These are phyloP conservation scores for Oxyura jamaicensis DNA, from an alignment of 2,113 vertebrate genomes.

Conservation along the genomic window DNA sequence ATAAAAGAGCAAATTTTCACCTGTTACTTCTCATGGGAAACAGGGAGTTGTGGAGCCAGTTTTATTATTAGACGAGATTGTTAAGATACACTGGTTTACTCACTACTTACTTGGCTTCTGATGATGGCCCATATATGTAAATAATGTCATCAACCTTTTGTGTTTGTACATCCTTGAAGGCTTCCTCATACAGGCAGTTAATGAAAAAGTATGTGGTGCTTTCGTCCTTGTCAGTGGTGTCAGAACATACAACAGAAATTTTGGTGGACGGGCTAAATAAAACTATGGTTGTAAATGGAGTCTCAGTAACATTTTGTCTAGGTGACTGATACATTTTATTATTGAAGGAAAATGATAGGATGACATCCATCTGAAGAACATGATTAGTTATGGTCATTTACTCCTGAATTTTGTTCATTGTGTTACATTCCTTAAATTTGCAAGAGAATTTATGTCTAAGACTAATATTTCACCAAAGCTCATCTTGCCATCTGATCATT, in stretches of 20 bases:
- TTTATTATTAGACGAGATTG: neutral
- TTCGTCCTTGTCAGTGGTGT: slow-evolving; percentile 68
- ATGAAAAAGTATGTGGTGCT: slow-evolving; percentile 57
- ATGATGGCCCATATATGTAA: slow-evolving; percentile 46
- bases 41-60: neutral
- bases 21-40: neutral
- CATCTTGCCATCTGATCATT: slow-evolving; percentile 18
- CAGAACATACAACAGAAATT: slow-evolving; percentile 37
- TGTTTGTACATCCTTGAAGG: slow-evolving; percentile 72
- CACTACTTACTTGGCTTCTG: slow-evolving; percentile 39
- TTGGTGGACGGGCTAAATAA: slow-evolving; percentile 26
- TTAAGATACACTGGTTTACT: slow-evolving; percentile 19
- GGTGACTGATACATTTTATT: slow-evolving; percentile 20
- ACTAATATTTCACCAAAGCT: slow-evolving; percentile 17
- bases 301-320: slow-evolving; percentile 27
- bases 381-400: slow-evolving; percentile 62
- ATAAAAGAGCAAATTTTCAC: slow-evolving; percentile 15
- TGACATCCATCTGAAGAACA: slow-evolving; percentile 54
- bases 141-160: slow-evolving; percentile 54
- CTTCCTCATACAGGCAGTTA: slow-evolving; percentile 41
- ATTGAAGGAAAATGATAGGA: slow-evolving; percentile 41
- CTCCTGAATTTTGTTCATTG: slow-evolving; percentile 41
- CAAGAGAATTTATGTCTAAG: slow-evolving; percentile 45
- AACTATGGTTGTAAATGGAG: slow-evolving; percentile 1
- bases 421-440: slow-evolving; percentile 33